Evolutionary conservation across 2,113 vertebrate species (phyloP), one percentile per base, ranked within the genome.

Genomic region (Muntiacus muntjak): DNA sequence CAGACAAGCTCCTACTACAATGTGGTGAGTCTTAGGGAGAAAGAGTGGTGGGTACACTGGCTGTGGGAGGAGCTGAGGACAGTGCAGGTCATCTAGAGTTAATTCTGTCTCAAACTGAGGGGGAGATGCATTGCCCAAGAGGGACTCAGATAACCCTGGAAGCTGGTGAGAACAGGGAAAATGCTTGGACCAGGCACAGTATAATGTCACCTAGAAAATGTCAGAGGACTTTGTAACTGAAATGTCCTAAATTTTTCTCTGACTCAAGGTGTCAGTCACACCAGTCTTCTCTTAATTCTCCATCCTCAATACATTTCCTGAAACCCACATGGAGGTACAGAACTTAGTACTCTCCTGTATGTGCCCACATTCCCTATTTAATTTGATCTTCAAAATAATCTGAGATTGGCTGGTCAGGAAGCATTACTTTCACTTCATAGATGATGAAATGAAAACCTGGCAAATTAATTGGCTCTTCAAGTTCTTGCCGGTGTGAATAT

Each of bases 1-100:
- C 28, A 99, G 98, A 40, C 98, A 99, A 40, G 97, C 98, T 26
- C 99, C 82, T 99, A 99, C 92, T 99, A 99, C 83, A 99, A 99
- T 88, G 98, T 97, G 10, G 99, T 99, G 98, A 95, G 99, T 99
- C 98, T 79, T 98, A 81, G 13, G 83, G 64, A 36, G 33, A 6
- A 94, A 47, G 7, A 6, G 1, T 23, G 40, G 21, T 13, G 21
- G 45, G 50, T 14, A 15, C 13, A 2, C 23, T 62, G 62, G 28
- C 74, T 84, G 33, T 23, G 47, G 67, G 17, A 30, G 9, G 58
- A 10, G 21, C 62, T 4, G 21, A 76, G 30, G 54, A 62, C 13
- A 92, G 15, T 12, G 17, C 57, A 81, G 47, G 16, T n/a, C 1
- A 3, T 23, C 67, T 43, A 19, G 14, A 33, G 13, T 43, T 30